phyloP scores from a whole-genome alignment of 92 coral and sea anemone genomes.

The Montipora capitata region DNA sequence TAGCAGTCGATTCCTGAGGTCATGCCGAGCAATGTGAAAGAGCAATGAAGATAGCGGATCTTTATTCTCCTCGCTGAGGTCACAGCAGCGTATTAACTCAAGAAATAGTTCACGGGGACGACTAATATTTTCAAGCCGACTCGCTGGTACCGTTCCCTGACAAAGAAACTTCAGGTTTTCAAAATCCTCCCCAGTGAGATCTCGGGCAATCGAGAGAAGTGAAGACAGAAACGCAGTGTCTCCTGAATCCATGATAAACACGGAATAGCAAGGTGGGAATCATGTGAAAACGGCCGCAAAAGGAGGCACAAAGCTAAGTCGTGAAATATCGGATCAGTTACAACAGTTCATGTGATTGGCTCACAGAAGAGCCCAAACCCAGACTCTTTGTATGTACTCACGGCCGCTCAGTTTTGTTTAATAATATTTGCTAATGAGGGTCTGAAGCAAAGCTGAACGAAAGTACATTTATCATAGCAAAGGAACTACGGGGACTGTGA shows the following conservation, averaged over 20 bases:
- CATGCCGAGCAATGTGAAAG: constrained; percentile 90
- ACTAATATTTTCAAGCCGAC: constrained; percentile 81
- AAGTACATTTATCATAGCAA: no score
- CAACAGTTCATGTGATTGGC: no score
- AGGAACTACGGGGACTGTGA: no score
- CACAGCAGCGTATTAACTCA: constrained; percentile 85
- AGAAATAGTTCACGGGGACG: constrained; percentile 87
- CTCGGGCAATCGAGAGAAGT: constrained; percentile 88
- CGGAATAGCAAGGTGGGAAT: no score
- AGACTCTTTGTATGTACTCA: no score
- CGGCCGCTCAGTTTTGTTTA: no score
- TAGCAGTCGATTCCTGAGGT: constrained; percentile 88
- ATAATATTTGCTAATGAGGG: no score
- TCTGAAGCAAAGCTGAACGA: no score
- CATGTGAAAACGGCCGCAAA: no score
- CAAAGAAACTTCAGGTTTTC: constrained; percentile 93
- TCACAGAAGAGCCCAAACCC: no score
- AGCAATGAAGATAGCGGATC: constrained; percentile 84
- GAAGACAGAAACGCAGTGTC: constrained; percentile 86
- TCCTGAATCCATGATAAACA: constrained; percentile 68
- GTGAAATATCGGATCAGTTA: no score
- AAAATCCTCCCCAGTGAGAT: constrained; percentile 88
- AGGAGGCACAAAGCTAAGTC: no score
- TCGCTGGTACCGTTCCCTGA: constrained; percentile 84
- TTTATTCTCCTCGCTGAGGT: constrained; percentile 77